Conservation (phyloP, 1,140 invertebrate species). For the Macrosteles quadrilineatus region DNA sequence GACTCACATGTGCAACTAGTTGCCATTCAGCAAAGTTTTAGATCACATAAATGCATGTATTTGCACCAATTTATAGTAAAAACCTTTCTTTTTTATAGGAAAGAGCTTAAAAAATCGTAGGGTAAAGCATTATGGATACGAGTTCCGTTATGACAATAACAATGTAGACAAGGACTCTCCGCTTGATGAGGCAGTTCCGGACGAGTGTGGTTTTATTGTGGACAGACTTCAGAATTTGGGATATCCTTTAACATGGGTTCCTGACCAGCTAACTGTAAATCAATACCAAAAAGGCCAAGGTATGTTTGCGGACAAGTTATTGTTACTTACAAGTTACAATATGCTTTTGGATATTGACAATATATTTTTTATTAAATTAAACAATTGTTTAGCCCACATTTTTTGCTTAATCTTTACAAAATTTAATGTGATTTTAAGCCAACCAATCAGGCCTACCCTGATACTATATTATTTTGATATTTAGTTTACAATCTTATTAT, state of each 20-base stretch:
- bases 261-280: slow-evolving; percentile 94
- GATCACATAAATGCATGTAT: too few relatives aligned
- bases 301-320: too few relatives aligned
- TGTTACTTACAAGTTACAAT: background rate
- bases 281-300: slow-evolving; percentile 90
- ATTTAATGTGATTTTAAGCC: too few relatives aligned
- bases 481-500: too few relatives aligned
- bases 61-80: too few relatives aligned
- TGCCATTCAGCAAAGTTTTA: too few relatives aligned
- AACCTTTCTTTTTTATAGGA: slow-evolving; percentile 29
- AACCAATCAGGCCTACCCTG: too few relatives aligned
- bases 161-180: slow-evolving; percentile 76
- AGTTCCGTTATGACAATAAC: slow-evolving; percentile 90
- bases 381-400: background rate
- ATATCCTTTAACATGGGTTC: slow-evolving; percentile 48
- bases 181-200: slow-evolving; percentile 68
- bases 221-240: slow-evolving; percentile 56
- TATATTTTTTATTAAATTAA: background rate
- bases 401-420: too few relatives aligned
- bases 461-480: too few relatives aligned
- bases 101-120: slow-evolving; percentile 74
- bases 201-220: slow-evolving; percentile 67
- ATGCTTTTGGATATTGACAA: background rate
- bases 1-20: too few relatives aligned
- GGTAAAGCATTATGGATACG: slow-evolving; percentile 93